Evolutionary conservation across 2,888 invertebrate species (phyloP), one percentile per base, ranked within the genome.

Genomic region (Lagria hirta): DNA sequence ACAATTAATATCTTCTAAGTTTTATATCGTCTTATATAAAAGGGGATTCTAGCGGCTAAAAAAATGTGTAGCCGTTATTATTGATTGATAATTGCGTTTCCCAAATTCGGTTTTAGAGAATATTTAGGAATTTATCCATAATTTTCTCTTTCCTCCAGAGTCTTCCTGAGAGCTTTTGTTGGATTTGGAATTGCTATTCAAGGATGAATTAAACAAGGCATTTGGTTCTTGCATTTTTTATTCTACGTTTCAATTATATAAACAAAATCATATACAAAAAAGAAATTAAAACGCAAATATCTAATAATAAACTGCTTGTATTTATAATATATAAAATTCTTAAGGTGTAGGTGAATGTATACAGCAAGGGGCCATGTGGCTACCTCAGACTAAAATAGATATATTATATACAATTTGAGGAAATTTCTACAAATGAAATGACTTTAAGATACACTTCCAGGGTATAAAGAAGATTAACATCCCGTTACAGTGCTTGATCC

Each of bases 401-500:
- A 65, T 64, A 65, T 65, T 67, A 68, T 66, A 68, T 63, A 68
- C 67, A 66, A 59, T 64, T 66, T 66, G 57, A 66, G 66, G 65
- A 67, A 66, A 65, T 64, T 60, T 65, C 64, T 65, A 64, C 61
- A 63, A 65, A 66, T 62, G 63, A 64, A 62, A 63, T 58, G 58
- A 58, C 57, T 62, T 57, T 55, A 60, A 66, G 49, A 59, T 61
- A 57, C 52, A 62, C 60, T 62, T 62, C 61, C 59, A 64, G 58
- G 60, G 59, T 62, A 51, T 61, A 62, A 62, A 62, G 54, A 18
- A 52, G 51, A 55, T 58, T 56, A 52, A 60, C 54, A 55, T 54
- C 55, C 57, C 47, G 49, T 62, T 66, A 65, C 47, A 67, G 61
- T 40, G 68, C 57, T 60, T 80, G 81, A 71, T 87, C 84, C 61